Evolutionary conservation across 1,140 invertebrate species (phyloP).

Genomic region (Dendroctonus ponderosae): DNA sequence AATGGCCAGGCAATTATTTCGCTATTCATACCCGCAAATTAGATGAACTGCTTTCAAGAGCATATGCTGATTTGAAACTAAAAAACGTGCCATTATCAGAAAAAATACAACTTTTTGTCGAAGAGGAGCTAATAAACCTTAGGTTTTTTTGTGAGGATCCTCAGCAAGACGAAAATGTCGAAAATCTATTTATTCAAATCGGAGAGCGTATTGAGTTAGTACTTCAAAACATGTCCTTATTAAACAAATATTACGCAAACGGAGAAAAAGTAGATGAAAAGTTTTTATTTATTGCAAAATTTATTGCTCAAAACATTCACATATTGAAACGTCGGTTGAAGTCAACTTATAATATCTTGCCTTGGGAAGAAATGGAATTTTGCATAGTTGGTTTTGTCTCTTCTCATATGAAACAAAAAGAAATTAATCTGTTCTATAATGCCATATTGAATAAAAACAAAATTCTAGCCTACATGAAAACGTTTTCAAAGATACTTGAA

Average conservation of each 20-base stretch:
- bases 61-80: conserved; percentile 4
- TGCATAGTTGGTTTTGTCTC: conserved; percentile 33
- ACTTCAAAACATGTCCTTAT: not conserved
- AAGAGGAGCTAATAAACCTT: conserved; percentile 4
- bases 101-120: not conserved
- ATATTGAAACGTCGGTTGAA: conserved; percentile 31
- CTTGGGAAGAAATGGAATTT: conserved; percentile 40
- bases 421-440: conserved; percentile 32
- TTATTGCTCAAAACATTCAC: conserved; percentile 31
- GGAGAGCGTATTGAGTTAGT: not conserved
- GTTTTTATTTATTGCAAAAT: conserved; percentile 5
- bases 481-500: conserved; percentile 16
- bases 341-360: conserved; percentile 30
- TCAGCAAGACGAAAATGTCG: not conserved
- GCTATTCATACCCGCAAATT: not conserved
- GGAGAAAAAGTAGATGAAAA: conserved; percentile 1
- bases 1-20: conserved; percentile 2
- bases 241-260: not conserved
- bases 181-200: not conserved
- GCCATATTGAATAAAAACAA: conserved; percentile 19
- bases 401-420: conserved; percentile 23
- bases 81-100: conserved; percentile 9
- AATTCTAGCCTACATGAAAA: conserved; percentile 22
- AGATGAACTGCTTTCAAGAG: conserved; percentile 4
- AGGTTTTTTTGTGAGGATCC: not conserved